Percentiles rank a stretch among this genome's conserved stretches.
phyloP scores from a whole-genome alignment of 2,888 invertebrate species.

The Acheta domesticus region DNA sequence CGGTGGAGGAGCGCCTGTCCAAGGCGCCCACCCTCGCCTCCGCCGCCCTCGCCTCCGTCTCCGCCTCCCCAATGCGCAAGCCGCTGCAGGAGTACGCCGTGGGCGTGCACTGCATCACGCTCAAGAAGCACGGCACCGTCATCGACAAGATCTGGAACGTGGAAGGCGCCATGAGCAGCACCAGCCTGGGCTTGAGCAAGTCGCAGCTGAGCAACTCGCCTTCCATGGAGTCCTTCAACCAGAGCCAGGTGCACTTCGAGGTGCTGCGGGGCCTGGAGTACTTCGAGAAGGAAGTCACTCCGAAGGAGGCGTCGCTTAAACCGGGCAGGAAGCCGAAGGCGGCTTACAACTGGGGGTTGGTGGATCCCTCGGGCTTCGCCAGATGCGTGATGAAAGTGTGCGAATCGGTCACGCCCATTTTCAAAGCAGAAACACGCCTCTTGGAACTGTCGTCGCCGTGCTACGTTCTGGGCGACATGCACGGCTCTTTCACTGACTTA shows the following conservation, averaged over 20 bases:
- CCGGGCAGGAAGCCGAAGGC: constrained; percentile 37
- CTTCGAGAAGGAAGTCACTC: constrained; percentile 46
- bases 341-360: constrained; percentile 42
- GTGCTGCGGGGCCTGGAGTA: constrained; percentile 54
- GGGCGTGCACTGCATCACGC: constrained; percentile 57
- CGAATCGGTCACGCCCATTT: constrained; percentile 50
- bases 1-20: not conserved
- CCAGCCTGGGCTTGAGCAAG: not conserved
- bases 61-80: constrained; percentile 20
- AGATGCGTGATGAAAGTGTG: constrained; percentile 55
- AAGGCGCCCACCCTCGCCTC: not conserved
- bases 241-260: constrained; percentile 55
- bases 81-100: constrained; percentile 39
- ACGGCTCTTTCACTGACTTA: constrained; percentile 69
- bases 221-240: constrained; percentile 54
- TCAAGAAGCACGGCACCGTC: constrained; percentile 55
- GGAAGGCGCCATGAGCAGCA: not conserved
- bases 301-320: constrained; percentile 44
- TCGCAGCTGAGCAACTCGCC: constrained; percentile 41
- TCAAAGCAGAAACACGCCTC: constrained; percentile 53
- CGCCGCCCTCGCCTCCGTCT: not conserved
- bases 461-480: constrained; percentile 68
- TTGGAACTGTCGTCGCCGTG: constrained; percentile 54
- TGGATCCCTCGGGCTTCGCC: constrained; percentile 49
- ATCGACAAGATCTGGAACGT: constrained; percentile 48